phyloP scores from a whole-genome alignment of 2,888 invertebrate genomes.

The Heliothis peltigera region DNA sequence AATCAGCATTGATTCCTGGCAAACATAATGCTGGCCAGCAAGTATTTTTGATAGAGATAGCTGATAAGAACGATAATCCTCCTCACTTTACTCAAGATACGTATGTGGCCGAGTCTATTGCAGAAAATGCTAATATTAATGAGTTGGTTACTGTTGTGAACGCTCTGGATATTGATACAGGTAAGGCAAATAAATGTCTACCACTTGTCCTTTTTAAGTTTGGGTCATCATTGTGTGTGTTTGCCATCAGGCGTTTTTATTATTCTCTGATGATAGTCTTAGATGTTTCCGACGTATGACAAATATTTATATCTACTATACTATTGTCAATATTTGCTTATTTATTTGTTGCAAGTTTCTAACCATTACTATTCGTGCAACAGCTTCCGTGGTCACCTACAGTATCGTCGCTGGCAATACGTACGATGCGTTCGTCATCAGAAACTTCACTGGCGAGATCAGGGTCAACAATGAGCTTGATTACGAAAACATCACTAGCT shows the following conservation, averaged over 20 bases:
- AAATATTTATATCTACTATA: too few relatives aligned
- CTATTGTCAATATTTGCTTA: too few relatives aligned
- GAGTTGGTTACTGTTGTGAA: slow-evolving; percentile 96
- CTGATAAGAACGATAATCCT: slow-evolving; percentile 98
- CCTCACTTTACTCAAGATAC: slow-evolving; percentile 95
- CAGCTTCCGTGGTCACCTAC: slow-evolving; percentile 95
- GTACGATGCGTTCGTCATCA: slow-evolving; percentile 96
- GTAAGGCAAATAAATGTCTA: slow-evolving; percentile 73
- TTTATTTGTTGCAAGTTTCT: not conserved
- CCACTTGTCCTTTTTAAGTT: too few relatives aligned
- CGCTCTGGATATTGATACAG: slow-evolving; percentile 96
- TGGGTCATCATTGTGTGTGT: too few relatives aligned
- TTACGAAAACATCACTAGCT: slow-evolving; percentile 96
- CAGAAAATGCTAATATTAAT: slow-evolving; percentile 95
- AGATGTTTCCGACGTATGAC: too few relatives aligned
- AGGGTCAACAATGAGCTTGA: slow-evolving; percentile 94
- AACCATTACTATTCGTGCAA: slow-evolving; percentile 32
- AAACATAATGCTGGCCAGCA: slow-evolving; percentile 94
- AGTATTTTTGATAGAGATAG: slow-evolving; percentile 96
- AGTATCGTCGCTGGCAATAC: slow-evolving; percentile 96
- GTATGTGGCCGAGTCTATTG: slow-evolving; percentile 93
- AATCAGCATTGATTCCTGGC: slow-evolving; percentile 92
- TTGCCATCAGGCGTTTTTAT: too few relatives aligned
- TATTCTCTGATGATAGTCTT: too few relatives aligned
- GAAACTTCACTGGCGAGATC: slow-evolving; percentile 95